Base-by-base conservation (phyloP, 2,797 vertebrate species). In the Australoheros facetus region DNA sequence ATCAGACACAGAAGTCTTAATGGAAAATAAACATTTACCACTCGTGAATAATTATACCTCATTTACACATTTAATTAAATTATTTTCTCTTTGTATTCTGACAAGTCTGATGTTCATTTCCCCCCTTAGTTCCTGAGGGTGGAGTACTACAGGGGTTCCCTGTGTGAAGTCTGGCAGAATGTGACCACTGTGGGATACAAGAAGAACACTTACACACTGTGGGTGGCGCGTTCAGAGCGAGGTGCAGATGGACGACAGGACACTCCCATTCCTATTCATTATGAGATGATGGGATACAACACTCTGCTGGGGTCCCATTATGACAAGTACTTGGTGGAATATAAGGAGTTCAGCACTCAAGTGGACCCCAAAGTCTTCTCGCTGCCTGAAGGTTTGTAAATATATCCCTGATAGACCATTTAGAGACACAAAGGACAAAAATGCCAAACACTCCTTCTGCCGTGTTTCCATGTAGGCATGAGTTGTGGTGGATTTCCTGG, bases 201-300 rank as follows among this genome's bases (percentile, higher is more conserved):
- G 93, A 97, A 97, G 88, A 97, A 95, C 19, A 82, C 95, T 0
- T 97, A 97, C 89, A 96, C 96, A 0, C 83, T 96, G 60, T 97
- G 96, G 96, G 95, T 97, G 76, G 92, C 93, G 5, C 93, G 90
- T 16, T 83, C 94, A 30, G 93, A 96, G 81, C 87, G 72, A 0
- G 88, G 84, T 0, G 57, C 77, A 10, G 88, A 92, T 58, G 90
- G 85, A 0, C 90, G 81, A 0, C 77, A 73, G 3, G 80, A 78
- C 0, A 87, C 89, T 0, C 77, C 94, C 4, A 78, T 58, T 6
- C 95, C 96, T 0, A 86, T 96, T 71, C 96, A 96, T 79, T 96
- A 97, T 0, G 95, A 97, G 92, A 96, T 96, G 96, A 92, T 88
- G 73, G 96, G 96, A 3, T 97, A 95, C 90, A 96, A 97, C 94